A percentile compares a stretch with the other conserved stretches of the same genome.
Conservation (phyloP, 1,140 invertebrate genomes). For the Drosophila burlai region DNA sequence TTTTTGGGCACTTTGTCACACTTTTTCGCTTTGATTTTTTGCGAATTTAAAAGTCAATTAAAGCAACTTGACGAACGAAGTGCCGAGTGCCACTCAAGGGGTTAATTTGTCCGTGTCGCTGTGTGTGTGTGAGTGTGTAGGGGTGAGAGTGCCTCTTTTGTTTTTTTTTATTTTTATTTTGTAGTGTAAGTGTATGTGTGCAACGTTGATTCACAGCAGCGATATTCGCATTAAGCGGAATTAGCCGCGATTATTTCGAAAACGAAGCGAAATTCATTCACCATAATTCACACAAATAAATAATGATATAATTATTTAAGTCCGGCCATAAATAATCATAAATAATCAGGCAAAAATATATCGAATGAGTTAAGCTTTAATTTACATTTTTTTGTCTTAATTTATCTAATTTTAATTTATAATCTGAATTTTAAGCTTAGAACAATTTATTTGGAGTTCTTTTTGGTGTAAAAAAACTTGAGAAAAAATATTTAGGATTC, state of each 20-base stretch:
- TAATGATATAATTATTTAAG: constrained; percentile 24
- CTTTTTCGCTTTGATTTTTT: constrained; percentile 78
- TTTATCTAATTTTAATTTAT: too few relatives aligned
- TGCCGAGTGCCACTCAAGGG: constrained; percentile 77
- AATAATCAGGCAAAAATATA: neutral
- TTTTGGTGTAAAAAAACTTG: neutral
- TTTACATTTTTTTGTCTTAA: neutral
- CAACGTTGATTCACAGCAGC: constrained; percentile 36
- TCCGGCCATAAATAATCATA: constrained; percentile 4
- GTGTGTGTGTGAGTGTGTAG: constrained; percentile 18
- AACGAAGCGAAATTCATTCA: constrained; percentile 30
- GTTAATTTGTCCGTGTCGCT: constrained; percentile 65
- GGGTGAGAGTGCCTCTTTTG: constrained; percentile 1
- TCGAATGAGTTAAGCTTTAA: neutral
- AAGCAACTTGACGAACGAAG: constrained; percentile 76
- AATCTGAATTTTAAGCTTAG: neutral
- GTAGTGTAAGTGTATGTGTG: constrained; percentile 10
- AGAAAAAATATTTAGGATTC: neutral
- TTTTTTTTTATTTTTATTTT: neutral
- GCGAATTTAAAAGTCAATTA: constrained; percentile 81
- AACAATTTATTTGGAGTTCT: neutral
- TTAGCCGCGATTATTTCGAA: constrained; percentile 68
- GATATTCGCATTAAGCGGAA: constrained; percentile 44
- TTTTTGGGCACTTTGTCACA: constrained; percentile 64
- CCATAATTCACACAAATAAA: constrained; percentile 34